Percentiles rank a stretch among this genome's conserved stretches.
phyloP scores from a whole-genome alignment of 2,797 vertebrate species.

The Phataginus tricuspis region DNA sequence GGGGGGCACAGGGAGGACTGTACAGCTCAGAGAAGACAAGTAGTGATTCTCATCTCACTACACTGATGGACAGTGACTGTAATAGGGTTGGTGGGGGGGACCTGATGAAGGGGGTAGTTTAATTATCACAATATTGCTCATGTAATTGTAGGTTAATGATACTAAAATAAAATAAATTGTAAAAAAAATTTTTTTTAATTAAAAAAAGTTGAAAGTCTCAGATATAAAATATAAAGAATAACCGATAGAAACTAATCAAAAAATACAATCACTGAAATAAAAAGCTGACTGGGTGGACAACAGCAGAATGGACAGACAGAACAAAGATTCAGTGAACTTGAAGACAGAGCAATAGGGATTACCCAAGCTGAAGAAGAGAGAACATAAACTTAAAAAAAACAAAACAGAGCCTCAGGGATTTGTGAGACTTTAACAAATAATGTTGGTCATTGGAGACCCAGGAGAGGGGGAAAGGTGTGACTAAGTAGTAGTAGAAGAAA shows the following conservation, averaged over 20 bases:
- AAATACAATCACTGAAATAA: not conserved
- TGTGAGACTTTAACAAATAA: not conserved
- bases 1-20: too few relatives aligned
- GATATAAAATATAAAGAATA: not conserved
- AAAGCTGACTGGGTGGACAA: not conserved
- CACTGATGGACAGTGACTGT: too few relatives aligned
- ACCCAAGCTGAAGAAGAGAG: not conserved
- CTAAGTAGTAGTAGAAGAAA: conserved; percentile 24
- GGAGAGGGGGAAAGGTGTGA: not conserved
- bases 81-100: too few relatives aligned
- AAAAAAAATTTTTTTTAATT: too few relatives aligned
- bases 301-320: not conserved
- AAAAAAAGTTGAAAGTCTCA: not conserved
- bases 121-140: too few relatives aligned
- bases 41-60: too few relatives aligned
- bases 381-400: not conserved
- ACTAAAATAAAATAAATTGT: too few relatives aligned
- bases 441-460: not conserved
- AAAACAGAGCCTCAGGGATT: not conserved
- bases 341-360: not conserved
- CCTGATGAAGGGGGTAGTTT: too few relatives aligned
- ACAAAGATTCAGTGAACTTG: not conserved
- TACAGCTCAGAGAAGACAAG: too few relatives aligned
- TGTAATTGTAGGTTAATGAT: too few relatives aligned
- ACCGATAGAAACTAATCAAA: not conserved